Conservation (phyloP, 2,797 vertebrate species). For the Notoglanidium macrostoma region DNA sequence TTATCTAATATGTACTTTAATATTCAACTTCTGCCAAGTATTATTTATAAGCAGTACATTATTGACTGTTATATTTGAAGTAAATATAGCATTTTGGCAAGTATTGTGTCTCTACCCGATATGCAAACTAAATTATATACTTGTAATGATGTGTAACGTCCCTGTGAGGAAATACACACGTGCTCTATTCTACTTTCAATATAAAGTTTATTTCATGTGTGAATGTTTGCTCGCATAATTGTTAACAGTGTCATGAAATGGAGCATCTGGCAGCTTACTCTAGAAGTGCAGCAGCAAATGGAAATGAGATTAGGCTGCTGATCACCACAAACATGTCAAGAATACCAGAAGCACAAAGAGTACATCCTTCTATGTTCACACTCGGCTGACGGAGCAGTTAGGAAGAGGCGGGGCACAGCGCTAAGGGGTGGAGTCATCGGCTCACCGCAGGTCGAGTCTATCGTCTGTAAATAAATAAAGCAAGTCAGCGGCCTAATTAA, state of each 20-base stretch:
- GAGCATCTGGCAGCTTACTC: slow-evolving; percentile 54
- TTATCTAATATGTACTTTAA: no score
- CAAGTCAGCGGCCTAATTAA: slow-evolving; percentile 53
- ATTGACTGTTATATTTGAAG: background rate
- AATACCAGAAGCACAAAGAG: background rate
- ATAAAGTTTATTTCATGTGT: slow-evolving; percentile 34
- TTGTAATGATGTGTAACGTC: background rate
- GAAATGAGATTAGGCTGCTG: slow-evolving; percentile 58
- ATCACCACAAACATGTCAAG: slow-evolving; percentile 28
- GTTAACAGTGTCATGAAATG: slow-evolving; percentile 51
- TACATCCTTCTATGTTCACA: slow-evolving; percentile 42
- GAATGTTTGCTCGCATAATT: slow-evolving; percentile 56
- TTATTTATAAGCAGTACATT: background rate
- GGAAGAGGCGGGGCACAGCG: background rate
- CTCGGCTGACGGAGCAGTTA: slow-evolving; percentile 21
- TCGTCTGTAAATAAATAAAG: slow-evolving; percentile 54
- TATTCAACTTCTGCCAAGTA: background rate
- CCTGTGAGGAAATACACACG: background rate
- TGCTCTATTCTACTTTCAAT: background rate
- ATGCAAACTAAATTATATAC: background rate
- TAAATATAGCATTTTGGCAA: no score
- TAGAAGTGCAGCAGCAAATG: slow-evolving; percentile 57
- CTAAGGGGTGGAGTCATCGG: slow-evolving; percentile 32
- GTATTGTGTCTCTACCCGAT: no score
- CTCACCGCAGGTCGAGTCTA: slow-evolving; percentile 45